These are phyloP conservation scores for Sylvietta virens DNA, from an alignment of 2,113 vertebrate genomes.

Conservation along the genomic window DNA sequence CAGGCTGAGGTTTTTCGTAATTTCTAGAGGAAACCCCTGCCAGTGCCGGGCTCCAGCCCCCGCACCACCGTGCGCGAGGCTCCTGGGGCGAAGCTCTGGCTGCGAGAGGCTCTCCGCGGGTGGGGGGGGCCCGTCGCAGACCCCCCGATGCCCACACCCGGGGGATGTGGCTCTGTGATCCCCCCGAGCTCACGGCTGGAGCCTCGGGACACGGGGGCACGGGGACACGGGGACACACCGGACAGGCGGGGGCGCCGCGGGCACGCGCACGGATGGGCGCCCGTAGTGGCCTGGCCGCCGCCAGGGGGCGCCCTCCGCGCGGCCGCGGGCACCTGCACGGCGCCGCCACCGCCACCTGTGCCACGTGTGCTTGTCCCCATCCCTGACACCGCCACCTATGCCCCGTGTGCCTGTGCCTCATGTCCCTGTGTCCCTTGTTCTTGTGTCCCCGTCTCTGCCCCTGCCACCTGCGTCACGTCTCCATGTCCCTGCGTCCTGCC, in stretches of 20 bases:
- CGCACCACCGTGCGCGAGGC: rapidly evolving
- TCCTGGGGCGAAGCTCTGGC: rapidly evolving
- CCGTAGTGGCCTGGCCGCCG: rapidly evolving
- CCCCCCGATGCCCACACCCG: rapidly evolving
- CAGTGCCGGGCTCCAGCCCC: neutral
- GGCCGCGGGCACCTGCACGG: neutral
- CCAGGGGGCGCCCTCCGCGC: neutral
- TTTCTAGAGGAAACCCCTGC: neutral
- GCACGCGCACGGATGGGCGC: neutral
- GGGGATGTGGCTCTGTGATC: neutral
- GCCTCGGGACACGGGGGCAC: neutral
- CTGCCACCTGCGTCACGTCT: rapidly evolving
- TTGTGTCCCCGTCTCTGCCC: neutral
- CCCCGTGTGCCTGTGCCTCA: neutral
- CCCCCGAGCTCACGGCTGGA: neutral
- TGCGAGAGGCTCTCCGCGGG: no score
- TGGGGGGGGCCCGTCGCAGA: rapidly evolving
- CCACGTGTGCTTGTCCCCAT: neutral
- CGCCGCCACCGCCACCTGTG: neutral
- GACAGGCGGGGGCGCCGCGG: neutral
- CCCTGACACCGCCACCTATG: rapidly evolving
- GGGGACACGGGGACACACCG: neutral
- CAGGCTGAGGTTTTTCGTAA: neutral
- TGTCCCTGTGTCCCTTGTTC: neutral
- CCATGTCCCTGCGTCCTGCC: neutral